Conservation (phyloP, 2,888 invertebrate species). For the Xylota sylvarum region DNA sequence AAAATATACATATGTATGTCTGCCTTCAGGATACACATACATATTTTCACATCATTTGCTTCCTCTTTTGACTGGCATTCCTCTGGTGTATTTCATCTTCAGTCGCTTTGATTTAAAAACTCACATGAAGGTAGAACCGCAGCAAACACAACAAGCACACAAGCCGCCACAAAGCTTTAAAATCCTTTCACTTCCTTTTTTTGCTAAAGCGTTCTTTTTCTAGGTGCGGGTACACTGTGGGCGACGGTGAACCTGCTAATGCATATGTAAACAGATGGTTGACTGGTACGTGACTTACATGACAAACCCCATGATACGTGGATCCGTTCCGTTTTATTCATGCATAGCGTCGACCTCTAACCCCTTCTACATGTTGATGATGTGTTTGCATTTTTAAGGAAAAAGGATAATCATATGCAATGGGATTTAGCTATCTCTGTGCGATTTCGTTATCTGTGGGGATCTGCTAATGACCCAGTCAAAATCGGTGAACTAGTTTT, state of each 20-base stretch:
- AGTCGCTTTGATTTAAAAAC: slow-evolving; percentile 15
- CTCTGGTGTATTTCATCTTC: not conserved
- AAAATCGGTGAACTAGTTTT: not conserved
- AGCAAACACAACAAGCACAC: slow-evolving; percentile 22
- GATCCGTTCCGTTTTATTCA: slow-evolving; percentile 1
- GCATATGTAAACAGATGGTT: slow-evolving; percentile 58
- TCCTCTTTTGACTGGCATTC: not conserved
- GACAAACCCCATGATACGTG: slow-evolving; percentile 18
- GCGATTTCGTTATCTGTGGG: not conserved
- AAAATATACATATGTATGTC: slow-evolving; percentile 3
- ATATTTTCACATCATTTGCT: slow-evolving; percentile 27
- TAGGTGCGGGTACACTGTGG: slow-evolving; percentile 1
- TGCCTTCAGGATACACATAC: slow-evolving; percentile 13
- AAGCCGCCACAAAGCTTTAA: not conserved
- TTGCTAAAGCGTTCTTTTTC: not conserved
- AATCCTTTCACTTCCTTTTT: not conserved
- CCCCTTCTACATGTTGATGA: slow-evolving; percentile 7
- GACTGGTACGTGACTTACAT: slow-evolving; percentile 56
- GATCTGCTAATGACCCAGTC: slow-evolving; percentile 16
- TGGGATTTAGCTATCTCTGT: not conserved
- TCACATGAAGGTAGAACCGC: slow-evolving; percentile 5
- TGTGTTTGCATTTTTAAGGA: slow-evolving; percentile 12
- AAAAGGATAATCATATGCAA: slow-evolving; percentile 7
- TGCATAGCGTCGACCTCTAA: slow-evolving; percentile 29
- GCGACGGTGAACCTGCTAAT: slow-evolving; percentile 34